Evolutionary conservation across 2,113 vertebrate genomes (phyloP).

Genomic region (Oryctolagus cuniculus): DNA sequence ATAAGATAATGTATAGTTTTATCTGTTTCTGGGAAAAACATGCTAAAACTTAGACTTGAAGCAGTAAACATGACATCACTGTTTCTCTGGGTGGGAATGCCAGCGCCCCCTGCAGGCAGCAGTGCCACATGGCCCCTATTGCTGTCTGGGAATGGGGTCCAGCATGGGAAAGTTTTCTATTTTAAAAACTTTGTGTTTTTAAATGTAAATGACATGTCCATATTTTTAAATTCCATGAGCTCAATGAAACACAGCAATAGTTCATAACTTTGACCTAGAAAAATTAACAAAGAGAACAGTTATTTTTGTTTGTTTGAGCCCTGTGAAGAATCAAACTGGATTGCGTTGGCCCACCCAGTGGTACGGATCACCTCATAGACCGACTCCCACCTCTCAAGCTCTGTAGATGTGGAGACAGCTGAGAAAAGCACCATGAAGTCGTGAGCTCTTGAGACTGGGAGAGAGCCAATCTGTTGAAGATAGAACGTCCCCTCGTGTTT

Average conservation of each 20-base stretch:
- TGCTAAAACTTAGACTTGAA: background rate
- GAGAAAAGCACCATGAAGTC: background rate
- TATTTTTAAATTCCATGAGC: background rate
- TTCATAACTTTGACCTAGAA: slow-evolving; percentile 35
- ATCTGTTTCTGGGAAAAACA: background rate
- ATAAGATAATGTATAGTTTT: background rate
- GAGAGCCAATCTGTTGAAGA: background rate
- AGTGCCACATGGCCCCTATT: background rate
- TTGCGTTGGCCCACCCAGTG: background rate
- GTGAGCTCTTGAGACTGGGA: background rate
- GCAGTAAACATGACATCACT: background rate
- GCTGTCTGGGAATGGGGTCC: background rate
- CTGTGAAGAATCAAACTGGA: background rate
- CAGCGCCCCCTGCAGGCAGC: background rate
- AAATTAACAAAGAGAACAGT: background rate
- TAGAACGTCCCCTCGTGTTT: background rate
- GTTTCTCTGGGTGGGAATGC: background rate
- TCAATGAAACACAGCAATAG: background rate
- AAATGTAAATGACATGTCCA: background rate
- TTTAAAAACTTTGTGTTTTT: background rate
- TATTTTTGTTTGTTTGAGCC: background rate
- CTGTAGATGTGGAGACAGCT: background rate
- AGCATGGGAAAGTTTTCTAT: no score
- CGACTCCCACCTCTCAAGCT: background rate
- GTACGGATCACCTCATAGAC: background rate